Base-by-base conservation (phyloP, 2,113 vertebrate species). In the Pseudorectes ferrugineus region DNA sequence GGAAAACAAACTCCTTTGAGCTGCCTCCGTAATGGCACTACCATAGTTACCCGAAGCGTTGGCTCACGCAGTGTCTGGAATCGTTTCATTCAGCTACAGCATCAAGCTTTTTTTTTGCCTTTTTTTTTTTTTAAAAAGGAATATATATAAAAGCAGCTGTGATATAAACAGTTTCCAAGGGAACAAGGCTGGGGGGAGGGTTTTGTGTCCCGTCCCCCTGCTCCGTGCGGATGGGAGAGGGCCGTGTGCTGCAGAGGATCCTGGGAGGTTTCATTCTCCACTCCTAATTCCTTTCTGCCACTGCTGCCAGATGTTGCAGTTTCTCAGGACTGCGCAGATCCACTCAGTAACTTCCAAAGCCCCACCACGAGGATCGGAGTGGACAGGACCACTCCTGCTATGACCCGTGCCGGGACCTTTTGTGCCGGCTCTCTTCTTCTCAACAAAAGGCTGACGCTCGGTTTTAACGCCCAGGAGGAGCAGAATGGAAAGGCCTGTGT, bases 281-380 rank as follows among this genome's bases (percentile, higher is more conserved):
- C 92, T 96, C 95, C 95, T 72, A 91, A 94, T 96, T 97, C 93
- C 96, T 97, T 96, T 97, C 97, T 65, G 95, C 96, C 94, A 93
- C 96, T 91, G 92, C 96, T 96, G 98, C 98, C 99, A 99, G 98
- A 99, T 98, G 98, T 98, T 98, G 94, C 97, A 86, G 94, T 85
- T 94, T 94, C 95, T 97, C 95, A 93, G 96, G 88, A 86, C 94
- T 58, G 78, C 21, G 70, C 68, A 77, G 92, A 93, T 86, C 90
- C 80, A 61, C 85, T 61, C 24, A 35, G 88, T 70, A 84, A 86
- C 96, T 93, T 68, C 7, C 83, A 40, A 9, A 95, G 91, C 88
- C 28, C 42, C 14, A 11, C 88, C 52, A 78, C 12, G 6, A 51
- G 88, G 49, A 82, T 74, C 65, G 5, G 26, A 86, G 93, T 22